Evolutionary conservation across 2,113 vertebrate species (phyloP).

Genomic region (Solea senegalensis): DNA sequence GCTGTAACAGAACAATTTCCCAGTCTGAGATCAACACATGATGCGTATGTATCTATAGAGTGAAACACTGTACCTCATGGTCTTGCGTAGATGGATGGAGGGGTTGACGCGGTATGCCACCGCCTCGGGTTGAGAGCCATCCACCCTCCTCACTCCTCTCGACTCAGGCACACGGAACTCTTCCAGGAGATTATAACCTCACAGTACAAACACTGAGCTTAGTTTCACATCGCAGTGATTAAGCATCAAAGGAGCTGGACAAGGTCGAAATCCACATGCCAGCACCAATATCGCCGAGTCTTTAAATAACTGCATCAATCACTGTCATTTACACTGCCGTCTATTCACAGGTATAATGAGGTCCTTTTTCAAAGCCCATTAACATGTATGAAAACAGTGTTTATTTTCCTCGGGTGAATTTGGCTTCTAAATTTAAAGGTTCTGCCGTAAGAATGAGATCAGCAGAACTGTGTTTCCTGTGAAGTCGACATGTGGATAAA

Average conservation of each 20-base stretch:
- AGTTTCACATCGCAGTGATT: slow-evolving; percentile 21
- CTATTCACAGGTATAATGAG: slow-evolving; percentile 25
- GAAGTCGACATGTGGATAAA: not conserved
- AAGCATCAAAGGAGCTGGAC: slow-evolving; percentile 15
- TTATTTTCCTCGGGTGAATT: slow-evolving; percentile 34
- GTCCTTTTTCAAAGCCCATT: slow-evolving; percentile 28
- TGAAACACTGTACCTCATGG: slow-evolving; percentile 52
- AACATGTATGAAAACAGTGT: slow-evolving; percentile 2
- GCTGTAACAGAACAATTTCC: too few relatives aligned
- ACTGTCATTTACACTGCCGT: slow-evolving; percentile 13
- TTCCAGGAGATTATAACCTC: slow-evolving; percentile 80
- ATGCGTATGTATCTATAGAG: not conserved
- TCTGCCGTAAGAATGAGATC: slow-evolving; percentile 31
- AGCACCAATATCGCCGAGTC: slow-evolving; percentile 22
- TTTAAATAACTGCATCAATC: not conserved
- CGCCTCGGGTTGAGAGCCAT: slow-evolving; percentile 73
- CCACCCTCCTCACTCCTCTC: slow-evolving; percentile 66
- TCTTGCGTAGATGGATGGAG: slow-evolving; percentile 68
- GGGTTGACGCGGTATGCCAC: slow-evolving; percentile 77
- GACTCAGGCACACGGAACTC: slow-evolving; percentile 73
- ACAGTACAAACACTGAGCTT: slow-evolving; percentile 45
- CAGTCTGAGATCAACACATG: too few relatives aligned
- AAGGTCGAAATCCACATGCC: slow-evolving; percentile 26
- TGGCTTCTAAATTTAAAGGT: slow-evolving; percentile 31
- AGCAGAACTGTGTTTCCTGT: slow-evolving; percentile 18